These are phyloP conservation scores for Parasteatoda lunata DNA, from an alignment of 2,888 invertebrate species.

Conservation along the genomic window DNA sequence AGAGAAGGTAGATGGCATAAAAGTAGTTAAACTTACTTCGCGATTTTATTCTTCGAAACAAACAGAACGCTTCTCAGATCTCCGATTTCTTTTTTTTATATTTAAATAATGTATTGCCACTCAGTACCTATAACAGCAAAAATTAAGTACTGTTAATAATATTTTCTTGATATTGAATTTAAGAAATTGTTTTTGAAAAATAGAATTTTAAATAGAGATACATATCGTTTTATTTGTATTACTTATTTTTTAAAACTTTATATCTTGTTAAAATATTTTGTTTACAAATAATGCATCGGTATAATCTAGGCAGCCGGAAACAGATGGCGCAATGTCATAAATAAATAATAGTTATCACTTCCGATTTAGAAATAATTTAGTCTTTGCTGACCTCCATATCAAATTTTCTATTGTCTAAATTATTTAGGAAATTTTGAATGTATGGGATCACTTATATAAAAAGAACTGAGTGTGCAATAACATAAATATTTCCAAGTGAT, in stretches of 20 bases:
- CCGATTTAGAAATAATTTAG: constrained; percentile 33
- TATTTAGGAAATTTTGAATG: constrained; percentile 10
- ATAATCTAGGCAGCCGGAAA: constrained; percentile 34
- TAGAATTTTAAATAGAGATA: too few relatives aligned
- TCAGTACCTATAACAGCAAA: too few relatives aligned
- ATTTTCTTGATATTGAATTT: too few relatives aligned
- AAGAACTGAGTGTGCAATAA: neutral
- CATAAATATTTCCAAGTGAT: constrained; percentile 12
- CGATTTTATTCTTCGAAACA: constrained; percentile 1
- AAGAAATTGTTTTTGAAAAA: too few relatives aligned
- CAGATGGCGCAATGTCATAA: constrained; percentile 67
- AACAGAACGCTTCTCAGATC: too few relatives aligned
- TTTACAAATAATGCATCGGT: constrained; percentile 29
- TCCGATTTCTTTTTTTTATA: too few relatives aligned
- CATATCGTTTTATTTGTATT: too few relatives aligned
- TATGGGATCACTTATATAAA: constrained; percentile 11
- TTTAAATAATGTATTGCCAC: too few relatives aligned
- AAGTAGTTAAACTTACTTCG: constrained; percentile 50
- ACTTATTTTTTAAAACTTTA: too few relatives aligned
- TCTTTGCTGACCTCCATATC: constrained; percentile 55
- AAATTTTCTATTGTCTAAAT: neutral
- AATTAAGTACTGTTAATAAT: too few relatives aligned
- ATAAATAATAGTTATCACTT: constrained; percentile 56
- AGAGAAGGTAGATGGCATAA: constrained; percentile 21
- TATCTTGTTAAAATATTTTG: too few relatives aligned